Percentiles rank a stretch among this genome's conserved stretches.
phyloP scores from a whole-genome alignment of 2,888 invertebrate genomes.

The Timema podura region DNA sequence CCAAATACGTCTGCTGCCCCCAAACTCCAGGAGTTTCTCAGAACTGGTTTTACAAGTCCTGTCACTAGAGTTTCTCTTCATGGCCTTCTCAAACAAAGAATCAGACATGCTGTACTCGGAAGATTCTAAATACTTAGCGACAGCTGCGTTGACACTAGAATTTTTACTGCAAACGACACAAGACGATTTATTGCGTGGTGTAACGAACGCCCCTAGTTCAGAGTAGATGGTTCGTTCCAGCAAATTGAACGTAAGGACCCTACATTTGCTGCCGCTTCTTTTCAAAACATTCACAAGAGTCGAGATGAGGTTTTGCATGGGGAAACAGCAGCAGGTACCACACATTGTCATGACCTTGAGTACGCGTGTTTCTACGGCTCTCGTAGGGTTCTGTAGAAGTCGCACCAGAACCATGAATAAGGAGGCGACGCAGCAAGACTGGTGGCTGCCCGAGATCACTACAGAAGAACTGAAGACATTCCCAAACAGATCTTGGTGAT shows the following conservation, averaged over 20 bases:
- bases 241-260: conserved; percentile 49
- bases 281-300: conserved; percentile 50
- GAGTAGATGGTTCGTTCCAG: conserved; percentile 57
- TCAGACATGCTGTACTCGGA: conserved; percentile 18
- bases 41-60: too few relatives aligned
- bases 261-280: conserved; percentile 42
- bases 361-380: conserved; percentile 16
- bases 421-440: conserved; percentile 55
- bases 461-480: conserved; percentile 43
- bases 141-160: conserved; percentile 13
- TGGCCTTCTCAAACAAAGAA: conserved; percentile 10
- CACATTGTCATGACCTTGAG: conserved; percentile 49
- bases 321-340: conserved; percentile 62
- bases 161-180: conserved; percentile 47
- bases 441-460: conserved; percentile 39
- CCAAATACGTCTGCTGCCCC: conserved; percentile 42
- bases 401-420: conserved; percentile 52
- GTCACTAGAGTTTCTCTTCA: not conserved
- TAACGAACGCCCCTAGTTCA: conserved; percentile 51
- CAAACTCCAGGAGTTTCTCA: too few relatives aligned
- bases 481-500: conserved; percentile 58
- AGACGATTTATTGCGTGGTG: conserved; percentile 37
- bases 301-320: conserved; percentile 51
- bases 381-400: conserved; percentile 21
- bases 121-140: not conserved